Evolutionary conservation across 2,113 vertebrate species (phyloP), one percentile per base, ranked within the genome.

Genomic region (Corythaixoides concolor): DNA sequence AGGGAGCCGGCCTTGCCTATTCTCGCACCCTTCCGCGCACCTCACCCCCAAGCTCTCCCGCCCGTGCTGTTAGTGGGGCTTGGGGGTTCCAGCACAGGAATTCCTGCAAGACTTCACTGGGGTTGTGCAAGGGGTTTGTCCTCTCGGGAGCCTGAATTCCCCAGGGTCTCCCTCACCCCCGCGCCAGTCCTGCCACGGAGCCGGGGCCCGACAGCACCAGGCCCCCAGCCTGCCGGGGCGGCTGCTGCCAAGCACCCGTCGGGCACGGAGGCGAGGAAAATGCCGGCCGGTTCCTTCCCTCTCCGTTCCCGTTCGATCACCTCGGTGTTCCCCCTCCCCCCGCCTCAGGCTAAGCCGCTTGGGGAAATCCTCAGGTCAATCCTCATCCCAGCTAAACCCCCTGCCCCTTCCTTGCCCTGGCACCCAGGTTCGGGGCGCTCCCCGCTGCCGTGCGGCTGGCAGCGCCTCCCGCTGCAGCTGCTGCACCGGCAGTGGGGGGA

Each of bases 51-150:
- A 10, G 7, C 32, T 11, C 6, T 9, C 27, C 10, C 10, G 21
- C 19, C 21, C 9, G 7, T 8, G 5, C 17, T 17, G 2, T 4
- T 6, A 47, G 39, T 8, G 3, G 43, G 45, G 11, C 8, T 6
- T 3, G 15, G 28, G 11, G 28, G 2, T 8, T 77, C 14, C 24
- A 6, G 28, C 39, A 6, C 23, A 2, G 22, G 7, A 6, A 4
- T 4, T 14, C 16, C 7, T 2, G 11, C 5, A 23, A 39, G 10
- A 7, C 18, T 5, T 15, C 13, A 5, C 21, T 30, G 8, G 11
- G 8, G 18, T 1, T 5, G 32, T 21, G 39, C 33, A 2, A 9
- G 14, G 7, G 8, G 2, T 1, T 11, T 5, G 45, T 8, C 9
- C 20, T 16, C 41, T 28, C n/a, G 20, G 76, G 8, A 50, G 16